Conservation (phyloP, 2,888 invertebrate species). For the Drosophila cyrtoloma region DNA sequence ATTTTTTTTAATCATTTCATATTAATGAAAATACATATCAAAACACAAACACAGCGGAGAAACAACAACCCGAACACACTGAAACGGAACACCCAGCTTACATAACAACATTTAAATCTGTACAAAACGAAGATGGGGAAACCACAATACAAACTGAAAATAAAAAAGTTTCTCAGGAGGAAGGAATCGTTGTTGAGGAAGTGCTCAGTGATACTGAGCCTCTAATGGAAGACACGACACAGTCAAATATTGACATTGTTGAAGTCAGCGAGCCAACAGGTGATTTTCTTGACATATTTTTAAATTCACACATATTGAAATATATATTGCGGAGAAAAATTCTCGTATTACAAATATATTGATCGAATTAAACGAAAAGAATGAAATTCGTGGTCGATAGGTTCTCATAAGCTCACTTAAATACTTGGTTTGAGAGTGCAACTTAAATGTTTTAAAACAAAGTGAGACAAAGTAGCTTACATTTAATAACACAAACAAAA, state of each 20-base stretch:
- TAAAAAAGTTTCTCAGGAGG: constrained; percentile 83
- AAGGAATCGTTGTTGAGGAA: constrained; percentile 84
- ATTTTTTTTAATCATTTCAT: constrained; percentile 55
- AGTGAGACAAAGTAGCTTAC: constrained; percentile 31
- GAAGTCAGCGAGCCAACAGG: constrained; percentile 84
- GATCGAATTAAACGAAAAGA: constrained; percentile 12
- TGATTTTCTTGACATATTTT: constrained; percentile 67
- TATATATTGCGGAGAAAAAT: constrained; percentile 17
- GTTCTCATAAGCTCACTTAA: constrained; percentile 19
- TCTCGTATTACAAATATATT: constrained; percentile 16
- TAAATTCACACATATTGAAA: constrained; percentile 21
- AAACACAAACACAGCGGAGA: constrained; percentile 73
- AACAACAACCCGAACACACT: constrained; percentile 72
- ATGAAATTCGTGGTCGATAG: constrained; percentile 25
- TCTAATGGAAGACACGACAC: constrained; percentile 67
- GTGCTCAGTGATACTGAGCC: constrained; percentile 84
- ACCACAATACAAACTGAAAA: constrained; percentile 83
- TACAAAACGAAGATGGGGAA: constrained; percentile 84
- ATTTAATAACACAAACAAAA: constrained; percentile 49
- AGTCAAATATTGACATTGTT: constrained; percentile 82
- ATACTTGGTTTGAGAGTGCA: constrained; percentile 32
- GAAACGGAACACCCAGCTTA: constrained; percentile 84
- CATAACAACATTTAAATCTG: constrained; percentile 85
- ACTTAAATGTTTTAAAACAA: constrained; percentile 22
- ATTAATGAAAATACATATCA: constrained; percentile 39